These are phyloP conservation scores for Scomberomorus guttatus DNA, from an alignment of 2,797 vertebrate species.

Conservation along the genomic window DNA sequence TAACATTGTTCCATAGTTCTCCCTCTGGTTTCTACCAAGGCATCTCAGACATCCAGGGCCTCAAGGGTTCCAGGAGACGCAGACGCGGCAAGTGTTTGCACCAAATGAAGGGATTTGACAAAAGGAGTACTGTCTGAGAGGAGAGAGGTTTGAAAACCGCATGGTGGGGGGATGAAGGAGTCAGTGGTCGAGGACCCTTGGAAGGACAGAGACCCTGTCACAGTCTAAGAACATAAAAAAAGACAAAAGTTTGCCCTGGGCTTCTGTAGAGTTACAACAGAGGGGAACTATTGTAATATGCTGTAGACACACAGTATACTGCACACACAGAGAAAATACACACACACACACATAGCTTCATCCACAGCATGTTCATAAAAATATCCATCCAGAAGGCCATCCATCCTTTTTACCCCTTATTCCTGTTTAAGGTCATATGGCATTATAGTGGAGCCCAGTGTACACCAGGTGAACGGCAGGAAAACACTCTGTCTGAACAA, in stretches of 20 bases:
- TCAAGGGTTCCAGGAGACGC: constrained; percentile 62
- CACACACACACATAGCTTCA: not conserved
- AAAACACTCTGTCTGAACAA: too few species aligned
- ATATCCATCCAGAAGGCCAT: constrained; percentile 1
- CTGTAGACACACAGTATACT: not conserved
- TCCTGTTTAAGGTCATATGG: not conserved
- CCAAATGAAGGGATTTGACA: constrained; percentile 61
- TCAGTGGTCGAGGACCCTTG: constrained; percentile 50
- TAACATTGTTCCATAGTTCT: constrained; percentile 75
- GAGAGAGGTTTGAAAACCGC: constrained; percentile 62
- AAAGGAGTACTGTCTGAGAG: constrained; percentile 71
- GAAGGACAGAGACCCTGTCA: constrained; percentile 55
- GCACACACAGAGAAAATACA: not conserved
- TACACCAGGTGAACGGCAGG: not conserved
- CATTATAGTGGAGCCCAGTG: not conserved
- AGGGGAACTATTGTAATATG: constrained; percentile 22
- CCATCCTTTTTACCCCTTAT: not conserved
- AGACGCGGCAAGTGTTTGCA: constrained; percentile 73
- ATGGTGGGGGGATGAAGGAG: constrained; percentile 51
- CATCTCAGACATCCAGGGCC: constrained; percentile 72
- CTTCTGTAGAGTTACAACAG: constrained; percentile 22
- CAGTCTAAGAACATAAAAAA: constrained; percentile 30
- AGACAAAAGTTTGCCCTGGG: constrained; percentile 29
- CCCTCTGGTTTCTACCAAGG: constrained; percentile 72
- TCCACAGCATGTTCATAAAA: not conserved